Conservation (phyloP, 2,113 vertebrate species). For the Corythoichthys haematopterus region DNA sequence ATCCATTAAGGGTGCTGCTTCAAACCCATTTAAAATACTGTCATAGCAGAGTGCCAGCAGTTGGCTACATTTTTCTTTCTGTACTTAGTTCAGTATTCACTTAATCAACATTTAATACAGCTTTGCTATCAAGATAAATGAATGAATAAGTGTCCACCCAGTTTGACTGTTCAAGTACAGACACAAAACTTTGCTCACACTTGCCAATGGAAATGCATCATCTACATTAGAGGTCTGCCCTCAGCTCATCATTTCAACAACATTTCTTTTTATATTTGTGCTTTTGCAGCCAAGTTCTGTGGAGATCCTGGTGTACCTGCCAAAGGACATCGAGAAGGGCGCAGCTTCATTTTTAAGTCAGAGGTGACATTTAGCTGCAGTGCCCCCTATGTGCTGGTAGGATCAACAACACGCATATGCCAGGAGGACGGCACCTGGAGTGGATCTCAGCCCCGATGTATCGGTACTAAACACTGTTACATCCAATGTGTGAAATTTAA, state of each 20-base stretch:
- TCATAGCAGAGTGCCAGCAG: constrained; percentile 32
- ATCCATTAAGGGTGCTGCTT: constrained; percentile 26
- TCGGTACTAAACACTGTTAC: constrained; percentile 74
- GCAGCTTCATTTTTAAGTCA: constrained; percentile 95
- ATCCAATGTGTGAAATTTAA: too few species aligned
- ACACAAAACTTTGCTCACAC: not conserved
- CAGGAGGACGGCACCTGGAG: constrained; percentile 90
- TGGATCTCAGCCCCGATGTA: constrained; percentile 87
- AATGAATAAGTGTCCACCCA: not conserved
- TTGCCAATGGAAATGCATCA: not conserved
- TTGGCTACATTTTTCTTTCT: constrained; percentile 43
- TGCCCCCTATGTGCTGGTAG: constrained; percentile 83
- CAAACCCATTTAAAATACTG: constrained; percentile 32
- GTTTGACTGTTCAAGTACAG: not conserved
- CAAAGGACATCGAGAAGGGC: constrained; percentile 86
- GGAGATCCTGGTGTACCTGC: constrained; percentile 87
- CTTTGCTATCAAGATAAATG: not conserved
- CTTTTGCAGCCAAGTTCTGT: constrained; percentile 86
- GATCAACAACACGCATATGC: constrained; percentile 83
- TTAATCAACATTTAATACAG: not conserved
- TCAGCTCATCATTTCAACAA: constrained; percentile 7
- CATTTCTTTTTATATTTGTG: not conserved
- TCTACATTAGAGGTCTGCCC: constrained; percentile 11
- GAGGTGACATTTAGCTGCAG: constrained; percentile 88
- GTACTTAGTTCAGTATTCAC: not conserved